Base-by-base conservation (phyloP, 2,113 vertebrate genomes). In the Echinops telfairi region DNA sequence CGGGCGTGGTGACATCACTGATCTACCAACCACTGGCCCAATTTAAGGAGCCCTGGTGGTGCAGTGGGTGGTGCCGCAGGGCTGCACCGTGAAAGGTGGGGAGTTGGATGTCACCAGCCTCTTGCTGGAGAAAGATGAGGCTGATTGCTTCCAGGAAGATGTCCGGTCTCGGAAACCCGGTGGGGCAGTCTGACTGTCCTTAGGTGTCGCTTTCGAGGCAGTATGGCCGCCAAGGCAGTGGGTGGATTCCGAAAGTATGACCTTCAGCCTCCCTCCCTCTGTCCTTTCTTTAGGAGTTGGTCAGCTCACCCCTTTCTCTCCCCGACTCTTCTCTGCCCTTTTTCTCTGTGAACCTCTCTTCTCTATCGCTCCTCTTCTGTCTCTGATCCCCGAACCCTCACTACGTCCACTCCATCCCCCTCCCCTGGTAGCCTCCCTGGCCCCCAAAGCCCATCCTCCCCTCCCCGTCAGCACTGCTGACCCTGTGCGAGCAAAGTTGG, bases 401-500 rank as follows among this genome's bases (percentile, higher is more conserved):
- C 47, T 53, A 53, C 5, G 47, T 14, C 47, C 47, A 53, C 31
- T 27, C 19, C 15, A 5, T 23, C 25, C 12, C 68, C n/a, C 1
- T n/a, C 2, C 57, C 38, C 43, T 16, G 8, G 60, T 62, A 33
- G 29, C 29, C 27, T 73, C 66, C 60, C 90, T 57, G 29, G 15
- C 20, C 80, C 91, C 77, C 31, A 3, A 58, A 80, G 57, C 43
- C 89, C 88, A 53, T 75, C 88, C 93, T 86, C 68, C 90, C 91
- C 92, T 84, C 68, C 90, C 87, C 91, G 33, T 82, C 47, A 60
- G 29, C 31, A n/a, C 75, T 20, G 58, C 88, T 98, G 94, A 98
- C 98, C 98, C 98, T 20, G 98, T 99, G 83, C 98, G 98, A 86
- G 99, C 99, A 70, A 99, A 99, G 98, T 99, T 99, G 94, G 98